A percentile compares a stretch with the other conserved stretches of the same genome.
Conservation (phyloP, 1,140 invertebrate genomes). For the Plectrocnemia conspersa region DNA sequence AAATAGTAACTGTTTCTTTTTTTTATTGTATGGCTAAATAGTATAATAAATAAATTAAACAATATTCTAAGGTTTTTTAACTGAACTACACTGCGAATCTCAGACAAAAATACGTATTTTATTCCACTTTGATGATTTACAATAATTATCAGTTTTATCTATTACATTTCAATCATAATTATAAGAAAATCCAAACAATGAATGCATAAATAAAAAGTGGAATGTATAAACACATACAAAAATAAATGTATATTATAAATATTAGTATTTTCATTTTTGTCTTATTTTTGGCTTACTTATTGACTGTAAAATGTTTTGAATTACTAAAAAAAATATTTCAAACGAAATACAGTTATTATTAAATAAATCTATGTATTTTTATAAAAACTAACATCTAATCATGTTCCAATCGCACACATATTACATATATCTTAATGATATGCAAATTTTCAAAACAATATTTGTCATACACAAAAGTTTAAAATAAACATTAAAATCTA, state of each 20-base stretch:
- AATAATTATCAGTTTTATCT: too few relatives aligned
- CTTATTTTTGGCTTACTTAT: too few relatives aligned
- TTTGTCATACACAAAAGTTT: conserved; percentile 12
- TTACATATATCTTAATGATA: conserved; percentile 22
- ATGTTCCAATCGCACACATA: conserved; percentile 9
- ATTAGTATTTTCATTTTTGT: conserved; percentile 10
- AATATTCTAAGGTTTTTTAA: too few relatives aligned
- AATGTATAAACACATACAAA: not conserved
- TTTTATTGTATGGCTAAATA: not conserved
- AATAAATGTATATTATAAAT: conserved; percentile 5
- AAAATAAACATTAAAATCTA: conserved; percentile 22
- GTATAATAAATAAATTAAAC: not conserved
- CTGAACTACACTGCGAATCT: too few relatives aligned
- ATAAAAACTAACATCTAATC: conserved; percentile 1
- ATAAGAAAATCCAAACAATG: too few relatives aligned
- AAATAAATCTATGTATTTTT: conserved; percentile 12
- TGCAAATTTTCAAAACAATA: conserved; percentile 22
- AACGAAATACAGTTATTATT: too few relatives aligned
- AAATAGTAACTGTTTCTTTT: not conserved
- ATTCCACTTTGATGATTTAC: too few relatives aligned
- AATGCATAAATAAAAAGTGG: too few relatives aligned
- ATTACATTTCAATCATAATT: too few relatives aligned
- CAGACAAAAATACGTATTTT: too few relatives aligned
- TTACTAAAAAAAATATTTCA: too few relatives aligned
- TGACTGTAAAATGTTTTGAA: too few relatives aligned